Evolutionary conservation across 2,888 invertebrate species (phyloP), one percentile per base, ranked within the genome.

Genomic region (Oegoconia quadripuncta): DNA sequence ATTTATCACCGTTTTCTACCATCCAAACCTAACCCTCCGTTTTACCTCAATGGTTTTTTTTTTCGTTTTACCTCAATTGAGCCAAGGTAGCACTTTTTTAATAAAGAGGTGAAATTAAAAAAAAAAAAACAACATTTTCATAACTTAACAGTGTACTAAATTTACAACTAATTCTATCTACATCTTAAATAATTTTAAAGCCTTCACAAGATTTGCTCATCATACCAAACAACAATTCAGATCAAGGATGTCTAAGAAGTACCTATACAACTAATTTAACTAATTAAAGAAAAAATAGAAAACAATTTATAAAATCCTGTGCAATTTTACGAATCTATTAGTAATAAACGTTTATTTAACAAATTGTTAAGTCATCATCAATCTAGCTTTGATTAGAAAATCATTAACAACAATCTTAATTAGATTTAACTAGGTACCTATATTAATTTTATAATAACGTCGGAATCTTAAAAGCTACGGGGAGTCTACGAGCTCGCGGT

Each of bases 161-260:
- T 46, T n/a, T n/a, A n/a, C n/a, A n/a, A n/a, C n/a, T n/a, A 56
- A 60, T 40, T 49, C 47, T 64, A 68, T 59, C 64, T 71, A 73
- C 58, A 64, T 63, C 71, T 74, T 77, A 76, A 70, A 72, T 67
- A 73, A 71, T 76, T 77, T n/a, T 77, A 76, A 77, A 77, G 75
- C 76, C 73, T 72, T 75, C 65, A 65, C 56, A 68, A 65, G 59
- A 56, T 50, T 52, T 38, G 31, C 30, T 37, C 39, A 40, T 22
- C 35, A 32, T 34, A 37, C 20, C 39, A 33, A 37, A 36, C 34
- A 22, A 34, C 18, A n/a, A 12, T 26, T 41, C 42, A 42, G 42
- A 39, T 45, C 38, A 42, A 36, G 29, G 34, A 20, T 18, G 8
- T 17, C 7, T 34, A 30, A 22, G 11, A 18, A 26, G 18, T 20